These are phyloP conservation scores for Himalopsyche anomala DNA, from an alignment of 2,888 invertebrate species.

Conservation along the genomic window DNA sequence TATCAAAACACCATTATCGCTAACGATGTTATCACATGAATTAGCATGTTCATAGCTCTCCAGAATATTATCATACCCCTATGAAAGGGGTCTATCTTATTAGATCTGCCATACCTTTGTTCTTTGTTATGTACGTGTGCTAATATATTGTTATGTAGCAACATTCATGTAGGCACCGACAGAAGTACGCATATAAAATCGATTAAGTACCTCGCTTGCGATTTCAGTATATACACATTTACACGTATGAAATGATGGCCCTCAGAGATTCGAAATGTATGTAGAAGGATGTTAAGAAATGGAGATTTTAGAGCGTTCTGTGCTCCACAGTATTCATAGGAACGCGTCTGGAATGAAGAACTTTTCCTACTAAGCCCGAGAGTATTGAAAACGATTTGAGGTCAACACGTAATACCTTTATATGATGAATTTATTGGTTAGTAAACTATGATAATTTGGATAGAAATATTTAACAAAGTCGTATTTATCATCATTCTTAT, in stretches of 20 bases:
- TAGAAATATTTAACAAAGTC: neutral
- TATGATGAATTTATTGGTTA: neutral
- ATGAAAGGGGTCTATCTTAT: neutral
- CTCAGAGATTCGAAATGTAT: slow-evolving; percentile 30
- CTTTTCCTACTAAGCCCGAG: neutral
- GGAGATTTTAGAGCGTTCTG: neutral
- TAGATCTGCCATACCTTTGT: neutral
- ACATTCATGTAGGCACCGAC: neutral
- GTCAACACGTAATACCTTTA: neutral
- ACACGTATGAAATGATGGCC: slow-evolving; percentile 22
- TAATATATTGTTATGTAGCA: neutral
- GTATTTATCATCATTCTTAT: too few species aligned
- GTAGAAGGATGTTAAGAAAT: neutral
- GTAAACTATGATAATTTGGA: neutral
- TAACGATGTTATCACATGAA: too few species aligned
- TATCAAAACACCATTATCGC: too few species aligned
- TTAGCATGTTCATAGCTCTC: neutral
- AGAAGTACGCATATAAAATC: neutral
- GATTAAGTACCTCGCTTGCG: slow-evolving; percentile 20
- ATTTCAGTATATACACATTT: slow-evolving; percentile 26
- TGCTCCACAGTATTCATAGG: neutral
- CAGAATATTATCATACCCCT: slow-evolving; percentile 17
- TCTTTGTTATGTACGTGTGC: neutral
- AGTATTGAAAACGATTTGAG: neutral
- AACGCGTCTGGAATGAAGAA: neutral